Base-by-base conservation (phyloP, 2,888 invertebrate species). In the Diarsia mendica region DNA sequence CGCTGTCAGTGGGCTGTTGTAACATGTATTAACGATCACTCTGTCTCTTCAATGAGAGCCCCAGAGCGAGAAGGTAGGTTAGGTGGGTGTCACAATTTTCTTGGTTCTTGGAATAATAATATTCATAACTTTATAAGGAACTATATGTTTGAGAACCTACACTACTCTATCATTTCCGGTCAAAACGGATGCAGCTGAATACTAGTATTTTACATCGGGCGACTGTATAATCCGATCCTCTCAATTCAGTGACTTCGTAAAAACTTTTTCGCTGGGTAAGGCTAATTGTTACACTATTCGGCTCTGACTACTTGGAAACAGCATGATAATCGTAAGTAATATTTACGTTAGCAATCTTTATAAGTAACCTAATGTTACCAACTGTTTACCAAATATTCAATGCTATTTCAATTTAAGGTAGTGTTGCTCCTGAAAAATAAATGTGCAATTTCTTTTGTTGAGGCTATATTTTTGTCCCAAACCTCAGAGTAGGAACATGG, bases 351-450 rank as follows among this genome's bases (percentile, higher is more conserved):
- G 63, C 11, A 80, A 80, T 69, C 13, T 75, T 18, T n/a, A 15
- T 33, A 58, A 44, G n/a, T 70, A 5, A 63, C 58, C 18, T n/a
- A 64, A 60, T 53, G 23, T 44, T 53, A 15, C 68, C n/a, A 66
- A 49, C 49, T 53, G 28, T n/a, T n/a, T n/a, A n/a, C n/a, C 61
- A 67, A 66, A 67, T 69, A 58, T 49, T 60, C 23, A 67, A 58
- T 44, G 10, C 15, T 44, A 44, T 58, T 84, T 71, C 49, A 67
- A 60, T 61, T 75, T 39, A 33, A 68, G 33, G n/a, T 20, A 67
- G 71, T 68, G 55, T 71, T 39, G 39, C 48, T 18, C 1, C n/a
- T 84, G 77, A 77, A 83, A 85, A 70, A 85, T 82, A 72, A 67
- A 83, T 82, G 67, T 23, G 68, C 67, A 70, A 82, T 85, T 80